Conservation (phyloP, 2,113 vertebrate species). For the Pomatostomus ruficeps region DNA sequence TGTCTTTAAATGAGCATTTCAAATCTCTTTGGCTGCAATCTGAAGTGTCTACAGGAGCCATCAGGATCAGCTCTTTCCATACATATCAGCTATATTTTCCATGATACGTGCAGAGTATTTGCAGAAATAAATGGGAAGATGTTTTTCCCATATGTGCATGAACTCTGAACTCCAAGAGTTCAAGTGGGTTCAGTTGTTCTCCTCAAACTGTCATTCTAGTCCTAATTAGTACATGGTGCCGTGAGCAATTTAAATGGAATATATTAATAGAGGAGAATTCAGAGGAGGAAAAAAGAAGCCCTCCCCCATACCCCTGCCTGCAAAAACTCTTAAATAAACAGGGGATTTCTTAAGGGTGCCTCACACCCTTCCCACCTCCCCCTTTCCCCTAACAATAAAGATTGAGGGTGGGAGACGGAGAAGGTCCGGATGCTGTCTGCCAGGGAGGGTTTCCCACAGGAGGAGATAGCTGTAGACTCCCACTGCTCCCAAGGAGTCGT, state of each 20-base stretch:
- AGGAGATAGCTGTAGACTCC: slow-evolving; percentile 21
- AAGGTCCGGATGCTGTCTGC: slow-evolving; percentile 37
- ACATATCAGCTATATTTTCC: slow-evolving; percentile 43
- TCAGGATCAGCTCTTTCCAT: not conserved
- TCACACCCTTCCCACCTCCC: slow-evolving; percentile 50
- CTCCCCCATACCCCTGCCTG: slow-evolving; percentile 29
- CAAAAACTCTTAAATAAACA: slow-evolving; percentile 62
- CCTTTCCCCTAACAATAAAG: slow-evolving; percentile 48
- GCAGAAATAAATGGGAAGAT: slow-evolving; percentile 59
- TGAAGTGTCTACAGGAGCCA: not conserved
- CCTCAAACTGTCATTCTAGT: slow-evolving; percentile 34
- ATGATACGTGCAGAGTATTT: slow-evolving; percentile 1
- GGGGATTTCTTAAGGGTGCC: slow-evolving; percentile 58
- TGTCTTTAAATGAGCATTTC: slow-evolving; percentile 15
- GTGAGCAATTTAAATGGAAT: slow-evolving; percentile 70
- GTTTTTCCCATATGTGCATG: slow-evolving; percentile 38
- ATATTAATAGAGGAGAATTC: slow-evolving; percentile 67
- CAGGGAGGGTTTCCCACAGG: slow-evolving; percentile 48
- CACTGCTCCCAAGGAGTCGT: slow-evolving; percentile 1
- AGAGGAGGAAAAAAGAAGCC: slow-evolving; percentile 28
- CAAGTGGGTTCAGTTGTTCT: slow-evolving; percentile 28
- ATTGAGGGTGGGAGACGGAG: slow-evolving; percentile 30
- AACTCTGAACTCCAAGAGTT: slow-evolving; percentile 48
- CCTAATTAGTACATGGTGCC: slow-evolving; percentile 44
- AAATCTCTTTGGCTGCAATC: not conserved